A percentile compares a stretch with the other conserved stretches of the same genome.
Conservation (phyloP, 2,888 invertebrate species). For the Erebia aethiops region DNA sequence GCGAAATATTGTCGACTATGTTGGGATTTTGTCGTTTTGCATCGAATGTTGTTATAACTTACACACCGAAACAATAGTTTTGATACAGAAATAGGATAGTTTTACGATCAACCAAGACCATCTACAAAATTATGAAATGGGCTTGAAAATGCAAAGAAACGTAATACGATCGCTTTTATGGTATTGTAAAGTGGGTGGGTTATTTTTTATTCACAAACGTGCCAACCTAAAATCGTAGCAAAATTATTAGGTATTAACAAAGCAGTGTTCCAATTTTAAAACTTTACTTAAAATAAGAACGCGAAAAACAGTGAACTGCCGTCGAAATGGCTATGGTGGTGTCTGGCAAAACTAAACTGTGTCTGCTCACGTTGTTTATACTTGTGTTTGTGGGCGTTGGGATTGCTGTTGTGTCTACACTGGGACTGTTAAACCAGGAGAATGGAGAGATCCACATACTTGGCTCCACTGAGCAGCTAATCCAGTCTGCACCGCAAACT, state of each 20-base stretch:
- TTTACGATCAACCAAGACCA: too few relatives aligned
- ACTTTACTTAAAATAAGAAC: neutral
- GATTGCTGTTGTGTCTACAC: constrained; percentile 63
- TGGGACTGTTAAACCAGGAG: constrained; percentile 52
- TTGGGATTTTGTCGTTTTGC: constrained; percentile 19
- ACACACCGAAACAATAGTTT: too few relatives aligned
- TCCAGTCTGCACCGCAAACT: constrained; percentile 53
- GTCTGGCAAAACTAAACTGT: constrained; percentile 65
- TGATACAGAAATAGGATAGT: too few relatives aligned
- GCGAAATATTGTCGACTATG: constrained; percentile 33
- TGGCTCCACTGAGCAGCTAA: constrained; percentile 65
- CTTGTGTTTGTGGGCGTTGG: constrained; percentile 61
- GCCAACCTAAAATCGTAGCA: too few relatives aligned
- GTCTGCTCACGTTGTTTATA: constrained; percentile 58
- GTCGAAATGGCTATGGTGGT: constrained; percentile 73
- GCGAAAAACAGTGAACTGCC: constrained; percentile 26
- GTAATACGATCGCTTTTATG: too few relatives aligned
- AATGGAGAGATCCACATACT: constrained; percentile 49
- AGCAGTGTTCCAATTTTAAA: too few relatives aligned
- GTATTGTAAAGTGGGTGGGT: too few relatives aligned
- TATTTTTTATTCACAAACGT: too few relatives aligned
- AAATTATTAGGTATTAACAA: too few relatives aligned
- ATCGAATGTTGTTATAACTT: neutral
- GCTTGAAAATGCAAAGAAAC: too few relatives aligned
- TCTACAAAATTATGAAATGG: too few relatives aligned